Evolutionary conservation across 2,113 vertebrate species (phyloP), one percentile per base, ranked within the genome.

Genomic region (Phylloscopus whistleri): DNA sequence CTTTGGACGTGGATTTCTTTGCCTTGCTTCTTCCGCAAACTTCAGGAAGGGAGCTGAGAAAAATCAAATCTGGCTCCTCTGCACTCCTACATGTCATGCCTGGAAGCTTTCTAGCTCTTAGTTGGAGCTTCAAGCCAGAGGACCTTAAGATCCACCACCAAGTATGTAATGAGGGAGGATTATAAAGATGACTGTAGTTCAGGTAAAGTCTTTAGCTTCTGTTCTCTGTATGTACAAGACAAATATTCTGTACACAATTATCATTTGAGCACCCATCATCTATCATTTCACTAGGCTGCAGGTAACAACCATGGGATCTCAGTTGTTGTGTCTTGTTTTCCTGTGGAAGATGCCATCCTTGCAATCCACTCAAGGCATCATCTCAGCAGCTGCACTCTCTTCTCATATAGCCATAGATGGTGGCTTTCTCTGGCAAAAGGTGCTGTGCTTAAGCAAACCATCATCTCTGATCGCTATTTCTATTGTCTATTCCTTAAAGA

Each of bases 291-390:
- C 1, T 2, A 73, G 9, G 5, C 1, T 84, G 19, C 31, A 76
- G 31, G 8, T 85, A 17, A 20, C 27, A 66, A 58, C 39, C 2
- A 2, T 66, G 24, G 24, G 39, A 79, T 11, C 7, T 73, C 11
- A 13, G 26, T n/a, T 92, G 16, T 60, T 66, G 21, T 27, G 6
- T 49, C 16, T 21, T 10, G 2, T 62, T 86, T 63, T 19, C 13
- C 41, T 51, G 9, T 68, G 73, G 41, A 60, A 77, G 21, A 46
- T 51, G 30, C 8, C 3, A 22, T 69, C 7, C n/a, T 73, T 68
- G 23, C 52, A 79, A 19, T 35, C 30, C 5, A 3, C 24, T 73
- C 13, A 31, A 46, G 4, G 10, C 1, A 0, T 43, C 5, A 4
- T 82, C 23, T 13, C 35, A 77, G 55, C 28, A 87, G 16, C 37